Conservation (phyloP, 1,140 invertebrate genomes). For the Diabrotica undecimpunctata region DNA sequence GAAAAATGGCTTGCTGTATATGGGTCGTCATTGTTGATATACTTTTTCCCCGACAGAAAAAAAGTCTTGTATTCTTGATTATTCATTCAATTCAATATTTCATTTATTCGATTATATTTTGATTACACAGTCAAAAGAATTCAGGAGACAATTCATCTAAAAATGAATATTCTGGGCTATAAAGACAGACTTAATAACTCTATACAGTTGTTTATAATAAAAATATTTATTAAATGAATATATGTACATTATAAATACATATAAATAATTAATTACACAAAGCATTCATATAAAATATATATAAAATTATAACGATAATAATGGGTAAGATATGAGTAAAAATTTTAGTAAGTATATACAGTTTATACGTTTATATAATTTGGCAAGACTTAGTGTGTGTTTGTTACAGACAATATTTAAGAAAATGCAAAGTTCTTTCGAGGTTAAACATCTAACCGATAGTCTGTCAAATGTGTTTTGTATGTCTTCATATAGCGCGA, state of each 20-base stretch:
- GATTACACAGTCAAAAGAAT: no score
- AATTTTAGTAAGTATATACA: slow-evolving; percentile 14
- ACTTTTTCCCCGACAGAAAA: no score
- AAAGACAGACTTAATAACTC: no score
- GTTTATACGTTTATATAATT: slow-evolving; percentile 1
- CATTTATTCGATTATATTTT: no score
- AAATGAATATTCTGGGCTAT: no score
- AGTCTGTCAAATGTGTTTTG: background rate
- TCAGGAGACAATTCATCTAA: no score
- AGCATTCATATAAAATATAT: slow-evolving; percentile 23
- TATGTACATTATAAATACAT: slow-evolving; percentile 21
- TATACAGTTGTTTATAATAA: no score
- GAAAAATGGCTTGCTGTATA: no score
- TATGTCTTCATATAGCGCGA: no score
- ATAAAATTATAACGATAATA: slow-evolving; percentile 20
- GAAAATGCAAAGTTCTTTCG: background rate
- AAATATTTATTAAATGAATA: slow-evolving; percentile 5
- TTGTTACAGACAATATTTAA: background rate
- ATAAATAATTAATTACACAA: slow-evolving; percentile 23
- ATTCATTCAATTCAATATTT: no score
- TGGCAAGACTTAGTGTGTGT: slow-evolving; percentile 13
- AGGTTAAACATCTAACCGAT: background rate
- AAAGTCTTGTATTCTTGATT: no score
- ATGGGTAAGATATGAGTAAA: background rate
- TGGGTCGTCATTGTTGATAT: no score